Percentiles rank a stretch among this genome's conserved stretches.
Evolutionary conservation across 2,888 invertebrate genomes (phyloP).

Genomic region (Dynastes hyllus): DNA sequence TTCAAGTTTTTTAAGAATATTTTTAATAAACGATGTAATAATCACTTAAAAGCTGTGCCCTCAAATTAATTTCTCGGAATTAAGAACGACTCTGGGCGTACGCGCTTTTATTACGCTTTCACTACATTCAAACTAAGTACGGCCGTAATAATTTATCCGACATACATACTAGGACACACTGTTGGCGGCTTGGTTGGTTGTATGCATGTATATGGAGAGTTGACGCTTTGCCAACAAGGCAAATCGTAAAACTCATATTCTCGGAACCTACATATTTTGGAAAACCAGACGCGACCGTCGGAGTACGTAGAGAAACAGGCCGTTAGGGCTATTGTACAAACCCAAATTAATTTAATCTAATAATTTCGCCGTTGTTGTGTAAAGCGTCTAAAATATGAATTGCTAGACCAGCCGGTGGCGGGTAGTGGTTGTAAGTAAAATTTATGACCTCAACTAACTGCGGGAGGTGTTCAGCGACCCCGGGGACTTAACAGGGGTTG

Average conservation of each 20-base stretch:
- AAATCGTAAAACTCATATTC: background rate
- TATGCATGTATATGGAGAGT: constrained; percentile 12
- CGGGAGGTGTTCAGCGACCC: constrained; percentile 31
- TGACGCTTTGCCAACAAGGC: constrained; percentile 31
- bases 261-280: constrained; percentile 18
- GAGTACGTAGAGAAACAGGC: constrained; percentile 7
- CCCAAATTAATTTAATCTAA: constrained; percentile 60
- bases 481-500: constrained; percentile 43
- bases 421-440: constrained; percentile 55
- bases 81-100: no score
- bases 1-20: no score
- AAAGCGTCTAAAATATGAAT: constrained; percentile 58
- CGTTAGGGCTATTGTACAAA: constrained; percentile 49
- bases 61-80: no score
- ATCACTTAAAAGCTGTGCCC: no score
- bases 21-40: no score
- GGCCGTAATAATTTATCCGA: constrained; percentile 2
- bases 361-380: constrained; percentile 58
- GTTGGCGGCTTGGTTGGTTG: background rate
- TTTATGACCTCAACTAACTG: constrained; percentile 52
- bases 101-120: constrained; percentile 11
- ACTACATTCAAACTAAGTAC: background rate
- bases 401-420: constrained; percentile 58
- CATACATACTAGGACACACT: background rate
- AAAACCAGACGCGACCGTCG: constrained; percentile 5